Conservation (phyloP, 2,888 invertebrate genomes). For the Polylopha cassiicola region DNA sequence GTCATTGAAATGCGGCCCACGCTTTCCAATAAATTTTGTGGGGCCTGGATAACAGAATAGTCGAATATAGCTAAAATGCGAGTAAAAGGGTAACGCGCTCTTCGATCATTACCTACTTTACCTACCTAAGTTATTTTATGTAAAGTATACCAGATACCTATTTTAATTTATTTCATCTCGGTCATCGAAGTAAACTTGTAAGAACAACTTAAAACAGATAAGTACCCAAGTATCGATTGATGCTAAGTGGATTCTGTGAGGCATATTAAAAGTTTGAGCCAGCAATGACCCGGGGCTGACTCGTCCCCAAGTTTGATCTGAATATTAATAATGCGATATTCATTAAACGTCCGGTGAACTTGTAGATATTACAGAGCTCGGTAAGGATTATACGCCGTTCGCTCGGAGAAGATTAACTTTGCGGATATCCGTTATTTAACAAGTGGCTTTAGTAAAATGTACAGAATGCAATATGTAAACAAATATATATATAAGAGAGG, state of each 20-base stretch:
- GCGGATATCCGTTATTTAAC: constrained; percentile 1
- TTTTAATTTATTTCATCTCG: too few relatives aligned
- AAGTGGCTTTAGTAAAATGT: too few relatives aligned
- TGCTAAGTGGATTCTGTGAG: constrained; percentile 51
- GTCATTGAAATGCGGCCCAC: constrained; percentile 52
- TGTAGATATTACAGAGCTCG: constrained; percentile 46
- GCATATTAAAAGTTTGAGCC: constrained; percentile 39
- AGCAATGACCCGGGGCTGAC: constrained; percentile 46
- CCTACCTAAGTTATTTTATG: too few relatives aligned
- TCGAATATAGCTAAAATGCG: too few relatives aligned
- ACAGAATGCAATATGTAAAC: too few relatives aligned
- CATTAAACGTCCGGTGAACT: constrained; percentile 48
- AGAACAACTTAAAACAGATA: constrained; percentile 5
- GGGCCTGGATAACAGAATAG: constrained; percentile 44
- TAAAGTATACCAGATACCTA: too few relatives aligned
- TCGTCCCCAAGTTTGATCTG: constrained; percentile 36
- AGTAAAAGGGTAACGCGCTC: too few relatives aligned
- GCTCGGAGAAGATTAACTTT: constrained; percentile 39
- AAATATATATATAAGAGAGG: constrained; percentile 18
- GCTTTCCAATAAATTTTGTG: constrained; percentile 45
- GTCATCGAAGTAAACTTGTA: too few relatives aligned
- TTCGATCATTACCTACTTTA: too few relatives aligned
- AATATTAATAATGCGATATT: constrained; percentile 62
- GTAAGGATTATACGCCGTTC: constrained; percentile 57
- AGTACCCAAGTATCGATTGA: constrained; percentile 39